These are phyloP conservation scores for Willisornis vidua DNA, from an alignment of 2,113 vertebrate species.

Conservation along the genomic window DNA sequence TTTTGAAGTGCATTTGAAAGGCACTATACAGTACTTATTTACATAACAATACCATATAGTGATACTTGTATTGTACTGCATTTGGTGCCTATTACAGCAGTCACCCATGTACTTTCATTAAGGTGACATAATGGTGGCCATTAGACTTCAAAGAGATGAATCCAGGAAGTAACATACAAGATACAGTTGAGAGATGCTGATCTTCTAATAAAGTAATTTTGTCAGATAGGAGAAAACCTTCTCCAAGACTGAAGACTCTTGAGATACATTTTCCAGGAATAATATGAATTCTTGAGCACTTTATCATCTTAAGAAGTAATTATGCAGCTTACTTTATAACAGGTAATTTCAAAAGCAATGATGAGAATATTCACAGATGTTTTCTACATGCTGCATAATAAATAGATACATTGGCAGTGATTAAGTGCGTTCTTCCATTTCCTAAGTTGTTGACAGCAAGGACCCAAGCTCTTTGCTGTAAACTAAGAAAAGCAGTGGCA, in stretches of 20 bases:
- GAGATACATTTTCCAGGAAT: background rate
- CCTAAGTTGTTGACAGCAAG: background rate
- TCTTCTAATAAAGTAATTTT: background rate
- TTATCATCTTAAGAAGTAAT: background rate
- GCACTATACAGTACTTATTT: background rate
- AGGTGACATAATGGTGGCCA: background rate
- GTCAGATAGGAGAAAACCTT: background rate
- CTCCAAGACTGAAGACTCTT: background rate
- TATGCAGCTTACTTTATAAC: background rate
- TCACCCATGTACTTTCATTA: background rate
- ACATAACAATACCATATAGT: background rate
- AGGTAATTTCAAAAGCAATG: background rate
- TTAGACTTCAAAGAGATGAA: background rate
- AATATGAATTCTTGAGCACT: background rate
- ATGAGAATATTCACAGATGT: background rate
- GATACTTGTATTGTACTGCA: background rate
- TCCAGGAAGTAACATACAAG: background rate
- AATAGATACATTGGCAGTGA: background rate
- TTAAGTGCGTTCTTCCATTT: background rate
- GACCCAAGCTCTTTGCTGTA: background rate
- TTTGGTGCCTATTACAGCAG: background rate
- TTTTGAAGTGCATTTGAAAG: conserved; percentile 24
- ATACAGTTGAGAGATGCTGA: background rate
- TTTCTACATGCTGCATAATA: background rate
- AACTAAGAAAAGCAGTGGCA: background rate